Evolutionary conservation across 2,797 vertebrate species (phyloP), one percentile per base, ranked within the genome.

Genomic region (Tangara arthus): DNA sequence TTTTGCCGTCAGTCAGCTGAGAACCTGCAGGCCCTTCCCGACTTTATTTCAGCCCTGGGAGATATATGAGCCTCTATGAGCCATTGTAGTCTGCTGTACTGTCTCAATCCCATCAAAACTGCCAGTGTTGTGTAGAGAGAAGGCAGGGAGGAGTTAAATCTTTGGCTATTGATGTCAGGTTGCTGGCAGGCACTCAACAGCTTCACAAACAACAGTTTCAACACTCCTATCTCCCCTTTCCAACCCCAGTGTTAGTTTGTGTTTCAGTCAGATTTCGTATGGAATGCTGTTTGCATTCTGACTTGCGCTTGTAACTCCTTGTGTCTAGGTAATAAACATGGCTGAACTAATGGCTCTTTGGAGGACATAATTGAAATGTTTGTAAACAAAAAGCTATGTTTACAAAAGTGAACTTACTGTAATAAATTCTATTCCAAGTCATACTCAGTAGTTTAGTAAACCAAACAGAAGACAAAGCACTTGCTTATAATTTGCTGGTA

Each of bases 401-500:
- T 53, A 53, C 20, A 24, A 34, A 84, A 81, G 8, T 57, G 24
- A 81, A 77, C 21, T 28, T 49, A 28, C 0, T 52, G 16, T 52
- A 47, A 52, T 63, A 57, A 60, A 79, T 79, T 73, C 34, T 49
- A 7, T 81, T 66, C 56, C 4, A 6, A 78, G n/a, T 73, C 3
- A 10, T 52, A 32, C 17, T 32, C 21, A n/a, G 4, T 50, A 47
- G 28, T 87, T 90, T 39, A 84, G 60, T 78, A 66, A 90, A 66
- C 37, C 44, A 44, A 89, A 66, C 11, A 49, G 50, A 56, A 90
- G 27, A 52, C 26, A 66, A 89, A 82, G 22, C 47, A 32, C 12
- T 87, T 82, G 24, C 15, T 55, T 85, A 17, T 91, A 41, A 95
- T 59, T 93, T 93, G 8, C 81, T 94, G 85, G 20, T 59, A 85